These are phyloP conservation scores for Barbus barbus DNA, from an alignment of 2,113 vertebrate genomes.

Conservation along the genomic window DNA sequence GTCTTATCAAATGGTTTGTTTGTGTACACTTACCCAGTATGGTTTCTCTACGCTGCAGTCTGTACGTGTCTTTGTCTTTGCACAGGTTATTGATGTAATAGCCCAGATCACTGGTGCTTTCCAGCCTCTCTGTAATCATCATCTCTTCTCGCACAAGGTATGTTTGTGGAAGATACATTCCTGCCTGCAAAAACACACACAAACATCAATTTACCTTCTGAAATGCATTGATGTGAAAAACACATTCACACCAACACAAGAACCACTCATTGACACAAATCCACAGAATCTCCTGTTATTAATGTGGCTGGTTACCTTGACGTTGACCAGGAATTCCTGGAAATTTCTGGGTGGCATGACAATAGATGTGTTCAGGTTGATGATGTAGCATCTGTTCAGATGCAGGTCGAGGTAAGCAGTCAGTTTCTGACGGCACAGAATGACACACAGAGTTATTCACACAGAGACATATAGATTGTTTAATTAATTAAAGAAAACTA, in stretches of 20 bases:
- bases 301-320: constrained; percentile 77
- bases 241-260: neutral
- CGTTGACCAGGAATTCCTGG: constrained; percentile 87
- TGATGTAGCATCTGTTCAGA: constrained; percentile 94
- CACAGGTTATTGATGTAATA: constrained; percentile 85
- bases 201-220: too few species aligned
- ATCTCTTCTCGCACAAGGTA: constrained; percentile 91
- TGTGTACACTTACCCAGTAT: constrained; percentile 72
- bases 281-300: neutral
- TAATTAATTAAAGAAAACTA: neutral
- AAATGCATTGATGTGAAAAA: neutral
- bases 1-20: neutral
- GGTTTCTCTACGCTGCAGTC: constrained; percentile 80
- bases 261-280: neutral
- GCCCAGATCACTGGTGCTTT: constrained; percentile 82
- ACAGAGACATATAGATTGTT: neutral
- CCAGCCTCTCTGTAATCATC: constrained; percentile 92
- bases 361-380: constrained; percentile 91
- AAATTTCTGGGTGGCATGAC: constrained; percentile 93
- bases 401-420: constrained; percentile 93
- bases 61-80: constrained; percentile 83
- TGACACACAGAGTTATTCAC: neutral
- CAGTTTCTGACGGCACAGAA: constrained; percentile 75
- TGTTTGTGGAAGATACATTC: constrained; percentile 92
- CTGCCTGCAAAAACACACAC: constrained; percentile 75